A percentile compares a stretch with the other conserved stretches of the same genome.
These are phyloP conservation scores for Pedicia rivosa DNA, from an alignment of 2,888 invertebrate genomes.

Conservation along the genomic window DNA sequence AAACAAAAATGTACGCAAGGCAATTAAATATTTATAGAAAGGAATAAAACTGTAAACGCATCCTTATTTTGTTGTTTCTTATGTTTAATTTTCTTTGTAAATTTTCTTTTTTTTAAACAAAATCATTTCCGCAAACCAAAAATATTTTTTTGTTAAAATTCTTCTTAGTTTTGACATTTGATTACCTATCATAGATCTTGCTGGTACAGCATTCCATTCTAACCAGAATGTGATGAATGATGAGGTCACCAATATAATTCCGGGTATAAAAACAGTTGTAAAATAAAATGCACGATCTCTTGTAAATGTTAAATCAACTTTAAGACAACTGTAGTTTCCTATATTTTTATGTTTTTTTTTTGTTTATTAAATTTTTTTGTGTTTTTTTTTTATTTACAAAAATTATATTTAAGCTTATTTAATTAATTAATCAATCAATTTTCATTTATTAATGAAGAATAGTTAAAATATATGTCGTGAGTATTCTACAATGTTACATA, in stretches of 20 bases:
- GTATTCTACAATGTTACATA: no score
- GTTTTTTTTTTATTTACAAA: neutral
- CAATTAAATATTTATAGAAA: no score
- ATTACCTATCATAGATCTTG: constrained; percentile 88
- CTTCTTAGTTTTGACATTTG: no score
- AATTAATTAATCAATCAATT: neutral
- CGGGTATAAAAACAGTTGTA: constrained; percentile 92
- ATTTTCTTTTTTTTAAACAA: no score
- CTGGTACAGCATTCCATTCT: constrained; percentile 94
- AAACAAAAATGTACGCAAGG: no score
- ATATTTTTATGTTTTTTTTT: constrained; percentile 16
- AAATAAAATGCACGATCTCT: constrained; percentile 94
- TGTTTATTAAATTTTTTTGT: neutral
- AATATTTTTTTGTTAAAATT: neutral
- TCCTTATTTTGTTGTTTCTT: neutral
- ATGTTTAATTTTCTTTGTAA: neutral
- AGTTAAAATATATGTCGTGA: no score
- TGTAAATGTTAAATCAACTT: constrained; percentile 86
- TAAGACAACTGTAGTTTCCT: constrained; percentile 94
- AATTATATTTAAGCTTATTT: neutral
- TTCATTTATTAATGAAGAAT: no score
- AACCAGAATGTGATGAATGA: constrained; percentile 96
- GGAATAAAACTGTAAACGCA: neutral
- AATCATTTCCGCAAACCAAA: no score
- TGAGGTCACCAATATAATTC: constrained; percentile 90